phyloP scores from a whole-genome alignment of 2,888 invertebrate species.

The Carpatolechia fugitivella region DNA sequence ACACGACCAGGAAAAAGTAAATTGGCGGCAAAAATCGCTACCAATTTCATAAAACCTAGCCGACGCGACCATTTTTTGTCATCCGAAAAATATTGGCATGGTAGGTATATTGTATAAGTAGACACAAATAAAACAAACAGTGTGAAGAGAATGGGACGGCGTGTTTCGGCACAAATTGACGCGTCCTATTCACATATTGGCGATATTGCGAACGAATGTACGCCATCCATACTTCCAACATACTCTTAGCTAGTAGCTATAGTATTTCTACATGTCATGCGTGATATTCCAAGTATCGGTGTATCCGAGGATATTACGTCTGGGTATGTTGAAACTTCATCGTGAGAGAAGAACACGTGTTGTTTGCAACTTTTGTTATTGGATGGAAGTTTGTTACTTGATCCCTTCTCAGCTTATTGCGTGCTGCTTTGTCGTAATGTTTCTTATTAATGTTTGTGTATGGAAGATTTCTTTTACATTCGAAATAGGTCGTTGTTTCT shows the following conservation, averaged over 20 bases:
- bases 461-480: too few species aligned
- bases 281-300: not conserved
- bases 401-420: not conserved
- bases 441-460: not conserved
- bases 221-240: conserved; percentile 29
- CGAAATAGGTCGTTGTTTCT: too few species aligned
- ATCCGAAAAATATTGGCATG: conserved; percentile 16
- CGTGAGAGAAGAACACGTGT: conserved; percentile 28
- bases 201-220: conserved; percentile 39
- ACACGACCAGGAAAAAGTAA: not conserved
- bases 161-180: conserved; percentile 56
- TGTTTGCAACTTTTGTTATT: conserved; percentile 30
- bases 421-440: not conserved
- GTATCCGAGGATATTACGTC: conserved; percentile 24
- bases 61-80: conserved; percentile 1
- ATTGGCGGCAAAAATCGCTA: not conserved
- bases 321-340: conserved; percentile 32
- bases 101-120: conserved; percentile 6
- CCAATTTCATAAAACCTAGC: conserved; percentile 4
- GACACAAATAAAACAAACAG: conserved; percentile 27
- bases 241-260: conserved; percentile 19
- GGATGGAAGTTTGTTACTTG: conserved; percentile 25
- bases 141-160: conserved; percentile 27
- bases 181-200: conserved; percentile 58
- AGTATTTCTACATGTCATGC: conserved; percentile 13